Evolutionary conservation across 1,140 invertebrate species (phyloP), one percentile per base, ranked within the genome.

Genomic region (Solenopsis fugax): DNA sequence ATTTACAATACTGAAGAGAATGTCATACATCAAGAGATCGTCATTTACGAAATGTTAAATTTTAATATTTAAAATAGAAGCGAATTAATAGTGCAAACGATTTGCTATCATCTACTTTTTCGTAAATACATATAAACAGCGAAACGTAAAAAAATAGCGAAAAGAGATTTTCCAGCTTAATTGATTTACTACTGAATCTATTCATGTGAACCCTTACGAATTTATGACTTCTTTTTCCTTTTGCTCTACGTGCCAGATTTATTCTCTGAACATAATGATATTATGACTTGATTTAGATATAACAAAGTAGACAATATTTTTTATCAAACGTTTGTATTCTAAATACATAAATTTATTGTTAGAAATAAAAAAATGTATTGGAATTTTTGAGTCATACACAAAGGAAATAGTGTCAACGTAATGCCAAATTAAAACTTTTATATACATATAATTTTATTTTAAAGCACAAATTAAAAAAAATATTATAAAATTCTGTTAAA

Each of bases 91-190:
- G 18, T 7, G 34, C 6, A 54, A 41, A 80, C 21, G n/a, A 29
- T 56, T 56, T 56, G 21, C 37, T 16, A 71, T 6, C 16, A 24
- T 81, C 21, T 29, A 71, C 10, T 48, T 56, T 71, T 81, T 71
- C 16, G 16, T 4, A 21, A 45, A 81, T 52, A 0, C 24, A 10
- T 71, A 48, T 58, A 81, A 56, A 81, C 52, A 41, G 18, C 18
- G n/a, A 41, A 37, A 65, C 12, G 64, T 48, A 4, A 37, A 48
- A 80, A 50, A 45, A 80, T 7, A 41, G 77, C 45, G 24, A 2
- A 60, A 45, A 52, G 7, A 67, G 29, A 56, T 81, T 81, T 81
- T 58, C 78, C 37, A 6, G 16, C 34, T 81, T 71, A 81, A 81
- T 81, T 81, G 78, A 7, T 21, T 81, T 62, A 50, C 29, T 9